Percentiles rank a stretch among this genome's conserved stretches.
phyloP scores from a whole-genome alignment of 1,140 invertebrate genomes.

The Anagrus nilaparvatae region DNA sequence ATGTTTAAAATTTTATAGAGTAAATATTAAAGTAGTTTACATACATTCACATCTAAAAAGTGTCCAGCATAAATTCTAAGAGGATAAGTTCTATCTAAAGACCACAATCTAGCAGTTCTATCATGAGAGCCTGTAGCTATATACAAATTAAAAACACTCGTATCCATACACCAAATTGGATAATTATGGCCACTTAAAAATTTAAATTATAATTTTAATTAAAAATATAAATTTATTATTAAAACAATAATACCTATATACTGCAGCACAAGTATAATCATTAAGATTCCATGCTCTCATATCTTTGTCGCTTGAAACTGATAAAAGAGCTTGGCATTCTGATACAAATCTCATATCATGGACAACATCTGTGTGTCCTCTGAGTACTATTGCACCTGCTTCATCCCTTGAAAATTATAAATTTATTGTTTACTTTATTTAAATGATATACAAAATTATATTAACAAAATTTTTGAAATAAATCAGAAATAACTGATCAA shows the following conservation, averaged over 20 bases:
- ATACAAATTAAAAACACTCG: slow-evolving; percentile 61
- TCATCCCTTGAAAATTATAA: slow-evolving; percentile 32
- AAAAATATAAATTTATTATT: slow-evolving; percentile 1
- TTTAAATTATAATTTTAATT: slow-evolving; percentile 15
- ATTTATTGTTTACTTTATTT: not conserved
- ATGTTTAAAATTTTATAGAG: not conserved
- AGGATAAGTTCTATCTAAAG: slow-evolving; percentile 67
- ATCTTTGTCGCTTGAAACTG: slow-evolving; percentile 66
- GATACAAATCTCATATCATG: slow-evolving; percentile 59
- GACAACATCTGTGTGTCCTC: slow-evolving; percentile 63
- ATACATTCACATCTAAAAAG: slow-evolving; percentile 70
- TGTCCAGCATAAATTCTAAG: slow-evolving; percentile 75
- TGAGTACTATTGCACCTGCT: slow-evolving; percentile 47
- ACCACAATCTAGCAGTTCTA: slow-evolving; percentile 75
- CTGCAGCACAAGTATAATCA: slow-evolving; percentile 55
- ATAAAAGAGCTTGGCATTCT: slow-evolving; percentile 52
- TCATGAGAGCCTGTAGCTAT: slow-evolving; percentile 77
- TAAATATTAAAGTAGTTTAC: slow-evolving; percentile 17
- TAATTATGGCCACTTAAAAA: slow-evolving; percentile 66
- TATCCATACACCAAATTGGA: slow-evolving; percentile 77
- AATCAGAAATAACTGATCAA: slow-evolving; percentile 3
- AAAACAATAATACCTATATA: slow-evolving; percentile 50
- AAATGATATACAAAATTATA: not conserved
- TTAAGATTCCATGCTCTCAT: slow-evolving; percentile 61
- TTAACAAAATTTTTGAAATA: not conserved